Conservation (phyloP, 30 jellyfish, hydroid and myxozoan genomes). For the Pelagia noctiluca region DNA sequence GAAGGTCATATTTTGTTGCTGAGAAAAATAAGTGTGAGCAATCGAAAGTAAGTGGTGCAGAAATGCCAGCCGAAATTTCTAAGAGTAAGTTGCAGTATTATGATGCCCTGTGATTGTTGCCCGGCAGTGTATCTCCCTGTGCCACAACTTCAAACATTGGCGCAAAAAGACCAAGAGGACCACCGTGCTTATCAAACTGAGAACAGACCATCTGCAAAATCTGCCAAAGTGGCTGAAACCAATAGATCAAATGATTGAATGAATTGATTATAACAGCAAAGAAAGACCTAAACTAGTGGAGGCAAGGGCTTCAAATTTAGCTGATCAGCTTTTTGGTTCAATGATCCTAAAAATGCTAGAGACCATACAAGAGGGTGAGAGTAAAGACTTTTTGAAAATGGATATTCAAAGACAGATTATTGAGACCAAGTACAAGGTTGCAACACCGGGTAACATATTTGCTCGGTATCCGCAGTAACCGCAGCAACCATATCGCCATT, state of each 20-base stretch:
- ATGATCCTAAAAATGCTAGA: slow-evolving; percentile 20
- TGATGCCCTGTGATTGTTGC: slow-evolving; percentile 27
- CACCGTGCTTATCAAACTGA: slow-evolving; percentile 30
- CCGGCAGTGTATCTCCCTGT: slow-evolving; percentile 37
- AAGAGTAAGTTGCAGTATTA: slow-evolving; percentile 33
- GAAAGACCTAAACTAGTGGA: slow-evolving; percentile 27
- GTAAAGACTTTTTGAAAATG: slow-evolving; percentile 21
- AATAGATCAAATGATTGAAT: slow-evolving; percentile 24
- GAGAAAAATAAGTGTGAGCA: slow-evolving; percentile 28
- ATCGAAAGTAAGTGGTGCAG: slow-evolving; percentile 41
- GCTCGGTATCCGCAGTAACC: too few relatives aligned
- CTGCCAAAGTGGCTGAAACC: slow-evolving; percentile 15
- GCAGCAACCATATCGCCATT: too few relatives aligned
- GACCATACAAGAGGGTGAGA: slow-evolving; percentile 36
- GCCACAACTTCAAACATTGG: slow-evolving; percentile 51
- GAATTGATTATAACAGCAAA: slow-evolving; percentile 2
- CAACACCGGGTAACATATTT: too few relatives aligned
- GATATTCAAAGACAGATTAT: slow-evolving; percentile 25
- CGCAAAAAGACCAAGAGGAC: slow-evolving; percentile 21
- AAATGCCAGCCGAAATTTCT: slow-evolving; percentile 25
- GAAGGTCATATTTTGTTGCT: slow-evolving; percentile 28
- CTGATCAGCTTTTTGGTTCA: slow-evolving; percentile 16
- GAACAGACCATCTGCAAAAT: slow-evolving; percentile 15
- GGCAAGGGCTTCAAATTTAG: slow-evolving; percentile 28
- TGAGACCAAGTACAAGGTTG: slow-evolving; percentile 30